A percentile compares a stretch with the other conserved stretches of the same genome.
Evolutionary conservation across 2,797 vertebrate genomes (phyloP).

Genomic region (Eptatretus atami): DNA sequence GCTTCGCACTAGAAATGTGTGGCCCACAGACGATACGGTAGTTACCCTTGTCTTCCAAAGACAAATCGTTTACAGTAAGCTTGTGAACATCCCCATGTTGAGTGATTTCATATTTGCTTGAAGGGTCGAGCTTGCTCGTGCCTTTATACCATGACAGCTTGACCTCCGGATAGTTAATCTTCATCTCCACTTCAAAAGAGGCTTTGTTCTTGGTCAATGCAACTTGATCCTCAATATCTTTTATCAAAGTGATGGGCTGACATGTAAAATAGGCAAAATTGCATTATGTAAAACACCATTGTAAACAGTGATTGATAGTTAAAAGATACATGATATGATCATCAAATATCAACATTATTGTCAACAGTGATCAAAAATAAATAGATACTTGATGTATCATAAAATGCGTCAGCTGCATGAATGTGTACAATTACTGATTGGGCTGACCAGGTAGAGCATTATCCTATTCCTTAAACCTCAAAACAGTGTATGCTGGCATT

Average conservation of each 20-base stretch:
- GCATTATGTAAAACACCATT: no score
- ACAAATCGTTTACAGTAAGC: constrained; percentile 43
- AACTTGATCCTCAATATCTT: constrained; percentile 50
- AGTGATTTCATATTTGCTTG: constrained; percentile 49
- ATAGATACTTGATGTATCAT: no score
- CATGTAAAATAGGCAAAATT: constrained; percentile 4
- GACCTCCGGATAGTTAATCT: constrained; percentile 97
- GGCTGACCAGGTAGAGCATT: no score
- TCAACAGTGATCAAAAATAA: no score
- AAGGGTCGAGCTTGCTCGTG: constrained; percentile 55
- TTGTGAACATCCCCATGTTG: constrained; percentile 40
- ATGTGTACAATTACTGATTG: no score
- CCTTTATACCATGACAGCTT: constrained; percentile 95
- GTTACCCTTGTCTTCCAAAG: constrained; percentile 53
- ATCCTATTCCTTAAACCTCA: no score
- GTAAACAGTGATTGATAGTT: no score
- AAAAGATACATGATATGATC: no score
- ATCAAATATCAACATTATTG: no score
- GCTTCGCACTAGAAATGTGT: constrained; percentile 72
- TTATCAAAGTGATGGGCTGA: constrained; percentile 59
- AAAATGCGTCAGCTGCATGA: no score
- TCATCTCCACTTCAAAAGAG: constrained; percentile 60
- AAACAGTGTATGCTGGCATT: no score
- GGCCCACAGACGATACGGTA: constrained; percentile 83
- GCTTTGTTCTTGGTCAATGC: constrained; percentile 37